Evolutionary conservation across 2,113 vertebrate species (phyloP).

Genomic region (zebrafish (Danio rerio)): GRCz12tu NC_133187.1:34309001-34309500

Average conservation of each 20-base stretch:
- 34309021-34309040: background rate
- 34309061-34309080: background rate
- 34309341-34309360: slow-evolving; percentile 83
- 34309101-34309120: background rate
- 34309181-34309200: slow-evolving; percentile 45
- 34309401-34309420: slow-evolving; percentile 92
- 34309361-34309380: slow-evolving; percentile 90
- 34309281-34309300: slow-evolving; percentile 50
- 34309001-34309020: background rate
- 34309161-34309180: slow-evolving; percentile 8
- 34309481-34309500: slow-evolving; percentile 87
- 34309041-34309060: background rate
- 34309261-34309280: slow-evolving; percentile 79
- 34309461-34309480: slow-evolving; percentile 92
- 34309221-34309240: slow-evolving; percentile 66
- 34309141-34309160: slow-evolving; percentile 15
- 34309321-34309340: slow-evolving; percentile 45
- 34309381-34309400: slow-evolving; percentile 88
- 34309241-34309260: slow-evolving; percentile 70
- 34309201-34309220: slow-evolving; percentile 65
- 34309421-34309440: slow-evolving; percentile 97
- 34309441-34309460: slow-evolving; percentile 92
- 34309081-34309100: slow-evolving; percentile 1
- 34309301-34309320: slow-evolving; percentile 41
- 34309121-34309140: background rate